phyloP scores from a whole-genome alignment of 2,888 invertebrate genomes.

The Molorchus minor region DNA sequence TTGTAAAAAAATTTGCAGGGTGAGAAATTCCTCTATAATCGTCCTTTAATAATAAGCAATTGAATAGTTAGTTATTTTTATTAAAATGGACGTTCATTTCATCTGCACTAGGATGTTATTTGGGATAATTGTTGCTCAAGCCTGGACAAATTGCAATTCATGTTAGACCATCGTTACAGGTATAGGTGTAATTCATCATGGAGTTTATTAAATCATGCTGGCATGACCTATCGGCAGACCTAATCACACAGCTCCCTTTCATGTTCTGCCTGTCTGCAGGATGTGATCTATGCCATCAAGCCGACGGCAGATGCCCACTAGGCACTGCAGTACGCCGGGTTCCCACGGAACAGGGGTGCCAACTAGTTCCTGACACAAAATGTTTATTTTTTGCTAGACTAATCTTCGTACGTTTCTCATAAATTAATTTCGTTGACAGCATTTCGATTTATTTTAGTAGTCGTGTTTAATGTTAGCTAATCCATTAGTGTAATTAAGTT shows the following conservation, averaged over 20 bases:
- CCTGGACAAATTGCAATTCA: constrained; percentile 41
- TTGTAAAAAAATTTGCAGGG: too few relatives aligned
- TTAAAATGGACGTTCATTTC: too few relatives aligned
- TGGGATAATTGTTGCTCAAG: too few relatives aligned
- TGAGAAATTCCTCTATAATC: too few relatives aligned
- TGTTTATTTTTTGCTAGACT: constrained; percentile 28
- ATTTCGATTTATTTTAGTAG: constrained; percentile 4
- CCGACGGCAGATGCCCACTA: constrained; percentile 35
- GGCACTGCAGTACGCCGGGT: constrained; percentile 43
- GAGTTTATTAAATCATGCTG: constrained; percentile 48
- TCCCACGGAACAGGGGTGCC: constrained; percentile 53
- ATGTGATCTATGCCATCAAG: constrained; percentile 26
- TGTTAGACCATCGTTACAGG: constrained; percentile 43
- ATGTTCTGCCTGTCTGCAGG: constrained; percentile 24
- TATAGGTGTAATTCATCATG: constrained; percentile 44
- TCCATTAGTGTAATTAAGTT: not conserved
- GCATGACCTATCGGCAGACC: constrained; percentile 44
- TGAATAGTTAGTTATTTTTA: too few relatives aligned
- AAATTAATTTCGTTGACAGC: constrained; percentile 29
- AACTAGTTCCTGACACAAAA: constrained; percentile 54
- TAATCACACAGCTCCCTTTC: constrained; percentile 31
- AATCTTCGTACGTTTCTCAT: constrained; percentile 22
- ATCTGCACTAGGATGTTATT: too few relatives aligned
- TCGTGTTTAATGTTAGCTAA: not conserved
- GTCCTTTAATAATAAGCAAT: too few relatives aligned